Evolutionary conservation across 1,140 invertebrate genomes (phyloP), one percentile per base, ranked within the genome.

Genomic region (Choristoneura fumiferana): DNA sequence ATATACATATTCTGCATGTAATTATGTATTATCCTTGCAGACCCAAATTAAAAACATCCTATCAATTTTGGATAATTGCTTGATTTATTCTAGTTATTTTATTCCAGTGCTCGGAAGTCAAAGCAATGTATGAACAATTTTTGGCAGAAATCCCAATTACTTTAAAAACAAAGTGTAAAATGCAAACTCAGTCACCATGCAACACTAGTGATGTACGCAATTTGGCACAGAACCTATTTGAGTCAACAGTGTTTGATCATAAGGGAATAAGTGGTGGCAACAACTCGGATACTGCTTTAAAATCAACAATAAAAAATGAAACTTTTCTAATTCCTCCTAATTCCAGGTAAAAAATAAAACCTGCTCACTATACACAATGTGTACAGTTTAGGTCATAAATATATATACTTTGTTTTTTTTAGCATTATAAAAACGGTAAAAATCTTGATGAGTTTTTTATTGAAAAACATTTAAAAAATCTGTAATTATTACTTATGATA

Each of bases 251-350:
- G 3, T 80, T 82, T 66, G 56, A 78, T 33, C 64, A 76, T 34
- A 45, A 14, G 14, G 76, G 75, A 0, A 53, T 80, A 8, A 78
- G 34, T 55, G 85, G 84, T 29, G 84, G 83, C 0, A 89, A 87
- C 60, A 76, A 74, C 55, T 82, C 73, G 4, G 57, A 77, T 39
- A 35, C 45, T 0, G 43, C 84, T 37, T 14, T 87, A 4, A 73
- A 71, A 66, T 84, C 76, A 69, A 65, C 61, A 57, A 62, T 87
- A n/a, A 67, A 78, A 57, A 58, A 72, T 34, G 60, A 81, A 34
- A 63, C 71, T 45, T 81, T 84, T 58, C 63, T 90, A 12, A 71
- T 90, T 17, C 87, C 89, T 63, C 58, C 65, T 53, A 76, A 80
- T 36, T 86, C 73, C 55, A 86, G 84, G 89, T 89, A 69, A n/a